These are phyloP conservation scores for Phoeniculus purpureus DNA, from an alignment of 2,797 vertebrate species.

Conservation along the genomic window DNA sequence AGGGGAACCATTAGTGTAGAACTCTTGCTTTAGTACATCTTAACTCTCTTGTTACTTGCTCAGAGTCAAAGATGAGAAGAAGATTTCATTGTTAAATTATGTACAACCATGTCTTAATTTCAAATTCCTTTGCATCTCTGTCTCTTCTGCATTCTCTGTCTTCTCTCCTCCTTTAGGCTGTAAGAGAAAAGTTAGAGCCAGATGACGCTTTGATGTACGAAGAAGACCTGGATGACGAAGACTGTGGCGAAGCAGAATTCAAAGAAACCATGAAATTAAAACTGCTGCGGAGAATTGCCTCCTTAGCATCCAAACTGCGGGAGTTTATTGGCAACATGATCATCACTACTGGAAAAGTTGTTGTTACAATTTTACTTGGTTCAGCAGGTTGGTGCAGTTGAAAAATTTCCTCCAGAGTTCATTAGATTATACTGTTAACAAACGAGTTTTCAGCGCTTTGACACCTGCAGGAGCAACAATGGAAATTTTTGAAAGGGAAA, in stretches of 20 bases:
- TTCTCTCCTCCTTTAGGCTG: slow-evolving; percentile 67
- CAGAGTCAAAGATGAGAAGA: background rate
- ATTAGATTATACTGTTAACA: background rate
- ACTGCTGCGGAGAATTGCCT: slow-evolving; percentile 86
- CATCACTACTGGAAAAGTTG: slow-evolving; percentile 94
- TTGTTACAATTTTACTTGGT: slow-evolving; percentile 93
- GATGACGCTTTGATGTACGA: slow-evolving; percentile 90
- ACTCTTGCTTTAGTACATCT: background rate
- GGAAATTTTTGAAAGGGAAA: slow-evolving; percentile 32
- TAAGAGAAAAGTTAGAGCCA: slow-evolving; percentile 86
- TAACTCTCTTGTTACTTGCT: background rate
- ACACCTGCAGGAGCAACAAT: background rate
- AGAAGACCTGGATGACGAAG: slow-evolving; percentile 88
- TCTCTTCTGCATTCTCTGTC: background rate
- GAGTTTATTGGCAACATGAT: slow-evolving; percentile 96
- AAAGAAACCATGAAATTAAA: slow-evolving; percentile 91
- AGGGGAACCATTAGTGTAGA: background rate
- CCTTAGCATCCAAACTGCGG: slow-evolving; percentile 88
- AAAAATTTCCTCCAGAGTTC: slow-evolving; percentile 15
- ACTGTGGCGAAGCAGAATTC: slow-evolving; percentile 84
- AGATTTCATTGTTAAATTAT: background rate
- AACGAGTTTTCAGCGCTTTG: slow-evolving; percentile 34
- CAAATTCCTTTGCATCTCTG: background rate
- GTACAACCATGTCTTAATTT: background rate
- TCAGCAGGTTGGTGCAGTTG: slow-evolving; percentile 85